Evolutionary conservation across 2,888 invertebrate species (phyloP).

Genomic region (Chalcosyrphus nemorum): DNA sequence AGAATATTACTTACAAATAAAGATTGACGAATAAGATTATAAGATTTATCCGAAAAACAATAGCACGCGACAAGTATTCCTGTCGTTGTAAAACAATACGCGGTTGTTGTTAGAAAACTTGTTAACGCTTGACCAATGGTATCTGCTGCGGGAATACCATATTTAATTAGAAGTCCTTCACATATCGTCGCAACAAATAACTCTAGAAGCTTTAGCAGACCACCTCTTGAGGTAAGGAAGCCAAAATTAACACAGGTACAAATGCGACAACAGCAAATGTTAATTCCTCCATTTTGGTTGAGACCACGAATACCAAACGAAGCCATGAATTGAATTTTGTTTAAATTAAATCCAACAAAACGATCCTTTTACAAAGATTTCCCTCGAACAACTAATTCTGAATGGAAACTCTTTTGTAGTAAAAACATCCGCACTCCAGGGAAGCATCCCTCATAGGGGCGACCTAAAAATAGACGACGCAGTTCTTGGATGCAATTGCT

Average conservation of each 20-base stretch:
- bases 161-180: conserved; percentile 90
- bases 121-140: conserved; percentile 91
- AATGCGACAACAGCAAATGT: conserved; percentile 89
- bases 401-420: conserved; percentile 6
- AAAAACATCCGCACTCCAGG: neutral
- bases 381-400: conserved; percentile 14
- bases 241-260: conserved; percentile 91
- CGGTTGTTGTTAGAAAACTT: conserved; percentile 90
- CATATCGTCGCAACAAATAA: conserved; percentile 91
- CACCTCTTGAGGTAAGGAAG: conserved; percentile 88
- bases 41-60: conserved; percentile 89
- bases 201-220: conserved; percentile 89
- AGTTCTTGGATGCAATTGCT: conserved; percentile 31
- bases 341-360: neutral
- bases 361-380: neutral
- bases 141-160: conserved; percentile 88
- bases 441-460: conserved; percentile 5
- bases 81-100: conserved; percentile 91
- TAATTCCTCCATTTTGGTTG: conserved; percentile 83
- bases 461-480: conserved; percentile 56
- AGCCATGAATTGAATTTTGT: conserved; percentile 74
- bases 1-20: conserved; percentile 89
- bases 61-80: conserved; percentile 89
- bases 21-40: conserved; percentile 89
- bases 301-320: conserved; percentile 79